Conservation (phyloP, 2,113 vertebrate genomes). For the Miniopterus natalensis region DNA sequence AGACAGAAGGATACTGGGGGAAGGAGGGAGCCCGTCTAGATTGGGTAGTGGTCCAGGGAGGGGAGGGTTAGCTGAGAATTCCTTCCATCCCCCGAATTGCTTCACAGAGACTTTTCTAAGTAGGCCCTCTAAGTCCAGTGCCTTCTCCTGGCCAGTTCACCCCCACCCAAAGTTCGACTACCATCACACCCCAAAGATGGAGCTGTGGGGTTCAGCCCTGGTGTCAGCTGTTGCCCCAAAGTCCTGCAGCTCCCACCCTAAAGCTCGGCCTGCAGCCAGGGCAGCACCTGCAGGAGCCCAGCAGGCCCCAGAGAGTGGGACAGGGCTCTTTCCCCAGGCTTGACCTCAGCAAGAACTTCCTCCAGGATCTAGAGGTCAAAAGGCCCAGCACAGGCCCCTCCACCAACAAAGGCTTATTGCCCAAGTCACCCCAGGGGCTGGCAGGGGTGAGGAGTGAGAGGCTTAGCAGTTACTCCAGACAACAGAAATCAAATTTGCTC, state of each 20-base stretch:
- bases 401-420: background rate
- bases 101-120: background rate
- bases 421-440: background rate
- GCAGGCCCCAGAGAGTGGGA: background rate
- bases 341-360: slow-evolving; percentile 42
- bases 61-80: background rate
- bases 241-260: background rate
- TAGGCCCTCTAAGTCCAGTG: background rate
- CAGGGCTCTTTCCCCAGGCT: background rate
- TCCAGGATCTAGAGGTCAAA: background rate
- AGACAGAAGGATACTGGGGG: background rate
- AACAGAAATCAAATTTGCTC: slow-evolving; percentile 75
- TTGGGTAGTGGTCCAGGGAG: background rate
- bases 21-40: background rate
- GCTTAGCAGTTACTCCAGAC: slow-evolving; percentile 59
- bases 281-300: background rate
- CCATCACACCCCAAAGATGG: background rate
- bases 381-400: background rate
- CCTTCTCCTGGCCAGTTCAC: background rate
- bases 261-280: background rate
- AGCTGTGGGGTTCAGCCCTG: background rate
- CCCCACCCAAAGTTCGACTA: background rate
- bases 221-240: background rate
- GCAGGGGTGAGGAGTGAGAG: slow-evolving; percentile 32
- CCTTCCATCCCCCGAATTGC: background rate